A percentile compares a stretch with the other conserved stretches of the same genome.
Evolutionary conservation across 2,113 vertebrate species (phyloP).

Genomic region (pig (Sus scrofa)): DNA sequence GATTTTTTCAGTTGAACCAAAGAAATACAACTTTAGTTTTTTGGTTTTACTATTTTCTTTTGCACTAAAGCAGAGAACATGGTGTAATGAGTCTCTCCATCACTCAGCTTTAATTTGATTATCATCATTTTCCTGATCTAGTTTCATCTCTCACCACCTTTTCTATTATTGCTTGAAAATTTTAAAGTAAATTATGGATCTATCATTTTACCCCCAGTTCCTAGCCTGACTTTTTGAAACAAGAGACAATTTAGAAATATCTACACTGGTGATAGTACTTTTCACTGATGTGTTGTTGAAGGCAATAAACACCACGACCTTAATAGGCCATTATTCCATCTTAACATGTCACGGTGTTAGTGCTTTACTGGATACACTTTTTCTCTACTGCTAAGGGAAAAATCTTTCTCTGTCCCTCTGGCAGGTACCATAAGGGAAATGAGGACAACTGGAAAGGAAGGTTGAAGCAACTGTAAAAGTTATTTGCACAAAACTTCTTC

Average conservation of each 20-base stretch:
- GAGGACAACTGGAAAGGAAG: neutral
- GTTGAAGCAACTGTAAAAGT: neutral
- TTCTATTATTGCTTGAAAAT: constrained; percentile 41
- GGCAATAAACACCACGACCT: neutral
- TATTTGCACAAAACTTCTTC: neutral
- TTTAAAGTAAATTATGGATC: neutral
- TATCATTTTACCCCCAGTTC: neutral
- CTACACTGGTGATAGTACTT: neutral
- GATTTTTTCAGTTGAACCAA: neutral
- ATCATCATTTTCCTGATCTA: neutral
- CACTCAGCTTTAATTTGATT: neutral
- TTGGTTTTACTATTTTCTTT: neutral
- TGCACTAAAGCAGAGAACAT: neutral
- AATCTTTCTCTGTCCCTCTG: neutral
- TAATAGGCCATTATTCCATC: neutral
- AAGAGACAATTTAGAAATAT: constrained; percentile 6
- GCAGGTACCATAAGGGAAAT: constrained; percentile 20
- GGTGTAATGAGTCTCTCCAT: neutral
- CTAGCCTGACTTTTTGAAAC: constrained; percentile 16
- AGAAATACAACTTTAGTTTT: neutral
- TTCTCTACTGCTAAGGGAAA: neutral
- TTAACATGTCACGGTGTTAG: neutral
- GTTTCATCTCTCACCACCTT: neutral
- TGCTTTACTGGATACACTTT: constrained; percentile 29
- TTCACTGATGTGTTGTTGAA: neutral